Conservation (phyloP, 1,140 invertebrate genomes). For the Drosophila simulans region DNA sequence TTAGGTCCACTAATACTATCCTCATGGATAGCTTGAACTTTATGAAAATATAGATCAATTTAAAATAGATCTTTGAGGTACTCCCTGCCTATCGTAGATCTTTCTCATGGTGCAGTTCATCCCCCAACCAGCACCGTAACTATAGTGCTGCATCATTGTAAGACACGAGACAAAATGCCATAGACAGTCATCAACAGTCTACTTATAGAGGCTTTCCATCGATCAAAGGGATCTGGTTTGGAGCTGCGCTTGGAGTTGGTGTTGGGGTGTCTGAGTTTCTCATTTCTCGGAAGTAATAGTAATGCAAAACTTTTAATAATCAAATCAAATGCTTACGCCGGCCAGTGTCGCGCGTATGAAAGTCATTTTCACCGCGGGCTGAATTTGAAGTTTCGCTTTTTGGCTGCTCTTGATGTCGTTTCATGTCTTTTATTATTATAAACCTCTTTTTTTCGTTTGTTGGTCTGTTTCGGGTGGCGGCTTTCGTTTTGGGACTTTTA, state of each 20-base stretch:
- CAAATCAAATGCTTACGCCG: slow-evolving; percentile 74
- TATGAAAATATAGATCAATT: too few relatives aligned
- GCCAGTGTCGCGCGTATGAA: slow-evolving; percentile 54
- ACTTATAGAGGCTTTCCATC: slow-evolving; percentile 43
- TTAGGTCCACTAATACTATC: too few relatives aligned
- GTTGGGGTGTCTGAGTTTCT: slow-evolving; percentile 27
- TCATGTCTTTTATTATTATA: slow-evolving; percentile 32
- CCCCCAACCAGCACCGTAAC: slow-evolving; percentile 19
- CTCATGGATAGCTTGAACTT: too few relatives aligned
- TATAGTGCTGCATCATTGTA: slow-evolving; percentile 66
- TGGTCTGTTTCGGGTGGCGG: slow-evolving; percentile 47
- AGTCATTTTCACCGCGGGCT: slow-evolving; percentile 59
- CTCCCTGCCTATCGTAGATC: neutral
- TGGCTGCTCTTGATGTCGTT: slow-evolving; percentile 48
- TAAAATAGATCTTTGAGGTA: too few relatives aligned
- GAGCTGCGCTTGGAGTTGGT: slow-evolving; percentile 12
- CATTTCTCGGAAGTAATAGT: slow-evolving; percentile 71
- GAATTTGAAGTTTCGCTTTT: slow-evolving; percentile 57
- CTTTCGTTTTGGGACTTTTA: slow-evolving; percentile 76
- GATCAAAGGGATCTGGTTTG: slow-evolving; percentile 23
- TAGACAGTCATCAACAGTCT: slow-evolving; percentile 47
- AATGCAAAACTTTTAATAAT: slow-evolving; percentile 81
- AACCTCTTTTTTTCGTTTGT: slow-evolving; percentile 14
- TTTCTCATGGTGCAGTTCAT: slow-evolving; percentile 18
- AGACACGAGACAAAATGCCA: slow-evolving; percentile 63